These are phyloP conservation scores for Gortyna flavago DNA, from an alignment of 2,888 invertebrate species.

Conservation along the genomic window DNA sequence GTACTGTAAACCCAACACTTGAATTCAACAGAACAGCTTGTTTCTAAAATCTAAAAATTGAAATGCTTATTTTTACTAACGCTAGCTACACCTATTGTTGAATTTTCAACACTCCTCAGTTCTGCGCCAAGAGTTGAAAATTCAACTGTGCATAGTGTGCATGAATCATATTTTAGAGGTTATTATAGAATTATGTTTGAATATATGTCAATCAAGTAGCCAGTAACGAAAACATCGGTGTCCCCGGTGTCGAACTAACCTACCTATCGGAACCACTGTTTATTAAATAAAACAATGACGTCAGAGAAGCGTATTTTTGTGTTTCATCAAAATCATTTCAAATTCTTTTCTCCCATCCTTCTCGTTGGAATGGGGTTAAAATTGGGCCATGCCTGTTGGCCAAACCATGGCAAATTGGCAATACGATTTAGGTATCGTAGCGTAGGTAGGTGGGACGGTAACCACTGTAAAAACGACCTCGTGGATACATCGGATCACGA, in stretches of 20 bases:
- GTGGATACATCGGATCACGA: constrained; percentile 56
- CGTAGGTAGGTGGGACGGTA: not conserved
- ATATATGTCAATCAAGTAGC: constrained; percentile 36
- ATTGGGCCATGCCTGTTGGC: not conserved
- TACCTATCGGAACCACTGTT: not conserved
- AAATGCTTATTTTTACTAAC: not conserved
- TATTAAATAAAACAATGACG: constrained; percentile 17
- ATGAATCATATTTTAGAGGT: too few relatives aligned
- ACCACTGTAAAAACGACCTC: constrained; percentile 1
- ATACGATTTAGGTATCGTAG: not conserved
- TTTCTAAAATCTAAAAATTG: constrained; percentile 25
- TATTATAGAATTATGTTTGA: too few relatives aligned
- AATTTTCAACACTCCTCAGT: not conserved
- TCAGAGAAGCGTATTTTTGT: not conserved
- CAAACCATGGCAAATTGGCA: constrained; percentile 2
- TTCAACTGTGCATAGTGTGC: too few relatives aligned
- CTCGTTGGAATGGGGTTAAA: not conserved
- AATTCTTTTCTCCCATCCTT: not conserved
- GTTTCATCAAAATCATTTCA: not conserved
- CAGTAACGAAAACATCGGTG: not conserved
- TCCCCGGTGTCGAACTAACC: not conserved
- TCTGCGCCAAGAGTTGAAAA: not conserved
- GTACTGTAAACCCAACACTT: not conserved
- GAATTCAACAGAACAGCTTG: constrained; percentile 13
- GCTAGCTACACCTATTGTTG: not conserved